Evolutionary conservation across 37 sponge, comb jelly and placozoan genomes (phyloP), one percentile per base, ranked within the genome.

Genomic region (Geodia barretti): DNA sequence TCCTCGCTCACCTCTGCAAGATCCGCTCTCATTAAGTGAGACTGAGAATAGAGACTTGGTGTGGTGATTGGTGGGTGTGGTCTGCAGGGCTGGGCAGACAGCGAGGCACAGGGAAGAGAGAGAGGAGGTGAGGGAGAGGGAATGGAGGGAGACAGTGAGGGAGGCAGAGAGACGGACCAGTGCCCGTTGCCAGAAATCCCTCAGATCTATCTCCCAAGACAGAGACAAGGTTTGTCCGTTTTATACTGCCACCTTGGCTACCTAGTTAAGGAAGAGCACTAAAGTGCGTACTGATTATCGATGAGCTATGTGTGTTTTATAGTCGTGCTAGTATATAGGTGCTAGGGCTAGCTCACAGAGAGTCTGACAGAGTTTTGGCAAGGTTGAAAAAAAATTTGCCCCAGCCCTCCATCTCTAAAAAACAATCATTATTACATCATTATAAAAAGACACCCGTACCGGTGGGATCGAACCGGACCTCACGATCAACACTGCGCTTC

Each of bases 151-250:
- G 38, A 75, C 42, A 29, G 24, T 72, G 32, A 42, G 72, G 63
- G 78, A 85, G 64, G 42, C 47, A 28, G 78, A 85, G 85, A 71
- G 70, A 38, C 4, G 42, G 61, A 42, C 62, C n/a, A 33, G 40
- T 66, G 5, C 63, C 64, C 54, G 39, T 23, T 72, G 72, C 23
- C 78, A 85, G 78, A 34, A 37, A 31, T 4, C 41, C 63, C 62
- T 82, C 33, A 29, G 69, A 40, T 35, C 69, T 20, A 47, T 88
- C 35, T 73, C 78, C 21, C 24, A 39, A 23, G 72, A 82, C 29
- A 76, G 64, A 39, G 77, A 82, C 34, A 71, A 88, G 71, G 88
- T 88, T 75, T 58, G 79, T 3, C 36, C 24, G 42, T n/a, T n/a
- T n/a, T n/a, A n/a, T n/a, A n/a, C n/a, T n/a, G n/a, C n/a, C n/a